phyloP scores from a whole-genome alignment of 2,113 vertebrate species.

The Cercocebus atys region DNA sequence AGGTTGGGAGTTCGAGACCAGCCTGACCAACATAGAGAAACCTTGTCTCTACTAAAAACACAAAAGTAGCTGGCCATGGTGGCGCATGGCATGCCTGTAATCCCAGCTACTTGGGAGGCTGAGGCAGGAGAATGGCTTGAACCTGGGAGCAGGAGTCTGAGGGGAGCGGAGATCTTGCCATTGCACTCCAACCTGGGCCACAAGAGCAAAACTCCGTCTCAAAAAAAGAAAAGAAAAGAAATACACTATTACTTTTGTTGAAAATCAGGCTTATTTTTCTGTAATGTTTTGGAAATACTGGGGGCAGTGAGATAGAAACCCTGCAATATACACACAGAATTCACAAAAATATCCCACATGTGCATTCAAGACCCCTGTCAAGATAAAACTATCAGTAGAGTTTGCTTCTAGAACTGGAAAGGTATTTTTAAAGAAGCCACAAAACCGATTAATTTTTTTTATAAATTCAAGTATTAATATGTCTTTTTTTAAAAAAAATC shows the following conservation, averaged over 20 bases:
- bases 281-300: slow-evolving; percentile 9
- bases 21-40: too few relatives aligned
- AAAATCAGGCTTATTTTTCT: not conserved
- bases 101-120: too few relatives aligned
- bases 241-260: not conserved
- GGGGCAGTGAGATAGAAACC: not conserved
- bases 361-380: slow-evolving; percentile 1
- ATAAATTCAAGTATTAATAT: not conserved
- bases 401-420: not conserved
- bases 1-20: too few relatives aligned
- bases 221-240: not conserved
- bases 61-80: too few relatives aligned
- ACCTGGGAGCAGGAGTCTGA: too few relatives aligned
- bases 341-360: not conserved
- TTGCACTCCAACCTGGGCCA: too few relatives aligned
- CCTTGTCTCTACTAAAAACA: too few relatives aligned
- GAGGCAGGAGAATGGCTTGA: too few relatives aligned
- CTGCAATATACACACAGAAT: slow-evolving; percentile 27
- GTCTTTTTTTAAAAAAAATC: not conserved
- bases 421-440: slow-evolving; percentile 27
- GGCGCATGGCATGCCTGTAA: too few relatives aligned
- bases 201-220: too few relatives aligned
- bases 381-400: slow-evolving; percentile 22
- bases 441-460: not conserved
- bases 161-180: too few relatives aligned